phyloP scores from a whole-genome alignment of 2,113 vertebrate species.

The Peromyscus maniculatus region DNA sequence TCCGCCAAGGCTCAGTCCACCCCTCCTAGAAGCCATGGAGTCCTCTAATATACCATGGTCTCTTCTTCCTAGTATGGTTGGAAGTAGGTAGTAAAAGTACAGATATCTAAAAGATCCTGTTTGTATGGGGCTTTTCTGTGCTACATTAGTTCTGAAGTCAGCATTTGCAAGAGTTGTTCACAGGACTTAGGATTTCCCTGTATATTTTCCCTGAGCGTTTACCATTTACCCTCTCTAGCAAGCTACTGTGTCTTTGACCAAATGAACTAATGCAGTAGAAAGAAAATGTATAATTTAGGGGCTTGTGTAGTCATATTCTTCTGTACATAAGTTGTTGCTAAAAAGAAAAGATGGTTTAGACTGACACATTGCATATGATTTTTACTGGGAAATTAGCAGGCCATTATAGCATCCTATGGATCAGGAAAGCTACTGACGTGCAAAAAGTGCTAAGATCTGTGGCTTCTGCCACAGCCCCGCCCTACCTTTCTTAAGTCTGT shows the following conservation, averaged over 20 bases:
- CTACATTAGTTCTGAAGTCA: conserved; percentile 67
- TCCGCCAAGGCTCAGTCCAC: conserved; percentile 10
- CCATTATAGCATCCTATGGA: conserved; percentile 16
- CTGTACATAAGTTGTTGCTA: not conserved
- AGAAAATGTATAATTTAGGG: conserved; percentile 19
- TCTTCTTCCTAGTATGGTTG: conserved; percentile 66
- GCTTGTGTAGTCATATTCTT: conserved; percentile 57
- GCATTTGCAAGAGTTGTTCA: conserved; percentile 50
- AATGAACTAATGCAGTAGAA: conserved; percentile 45
- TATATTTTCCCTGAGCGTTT: conserved; percentile 19
- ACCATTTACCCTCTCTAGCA: conserved; percentile 44
- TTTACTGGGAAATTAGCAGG: conserved; percentile 38
- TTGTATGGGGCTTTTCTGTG: conserved; percentile 56
- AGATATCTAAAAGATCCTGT: conserved; percentile 61
- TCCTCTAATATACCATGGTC: conserved; percentile 51
- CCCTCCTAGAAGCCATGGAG: conserved; percentile 56
- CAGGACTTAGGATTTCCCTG: conserved; percentile 6
- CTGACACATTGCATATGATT: conserved; percentile 19
- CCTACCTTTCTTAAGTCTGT: not conserved
- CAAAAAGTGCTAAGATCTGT: conserved; percentile 46
- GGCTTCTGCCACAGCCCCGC: not conserved
- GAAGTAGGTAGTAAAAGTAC: conserved; percentile 58
- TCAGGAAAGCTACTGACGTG: conserved; percentile 47
- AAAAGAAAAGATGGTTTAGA: conserved; percentile 50
- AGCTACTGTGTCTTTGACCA: conserved; percentile 50